Conservation (phyloP, 2,888 invertebrate genomes). For the Mesorhabditis sp. region DNA sequence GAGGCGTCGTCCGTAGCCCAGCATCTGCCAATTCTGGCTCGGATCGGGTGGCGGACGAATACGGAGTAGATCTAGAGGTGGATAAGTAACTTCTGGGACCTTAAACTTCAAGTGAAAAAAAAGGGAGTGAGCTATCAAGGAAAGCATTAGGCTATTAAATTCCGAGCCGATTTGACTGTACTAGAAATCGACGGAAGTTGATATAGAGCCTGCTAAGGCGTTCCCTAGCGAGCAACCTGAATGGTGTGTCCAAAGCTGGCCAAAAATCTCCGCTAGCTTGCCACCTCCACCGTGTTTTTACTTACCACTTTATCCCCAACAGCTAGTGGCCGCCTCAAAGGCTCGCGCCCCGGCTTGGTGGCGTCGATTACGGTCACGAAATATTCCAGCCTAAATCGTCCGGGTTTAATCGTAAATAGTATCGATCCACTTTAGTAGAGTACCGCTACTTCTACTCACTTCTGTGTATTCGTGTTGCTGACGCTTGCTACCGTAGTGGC, state of each 20-base stretch:
- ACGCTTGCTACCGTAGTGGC: conserved; percentile 29
- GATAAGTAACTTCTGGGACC: background rate
- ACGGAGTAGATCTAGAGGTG: conserved; percentile 38
- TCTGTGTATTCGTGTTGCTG: background rate
- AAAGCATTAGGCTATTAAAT: too few relatives aligned
- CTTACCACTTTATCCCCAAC: conserved; percentile 54
- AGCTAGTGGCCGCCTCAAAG: conserved; percentile 44
- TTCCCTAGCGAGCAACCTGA: too few relatives aligned
- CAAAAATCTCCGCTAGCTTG: too few relatives aligned
- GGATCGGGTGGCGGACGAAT: conserved; percentile 16
- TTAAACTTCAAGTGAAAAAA: conserved; percentile 7
- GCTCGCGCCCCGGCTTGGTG: conserved; percentile 36
- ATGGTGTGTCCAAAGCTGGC: too few relatives aligned
- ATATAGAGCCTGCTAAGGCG: too few relatives aligned
- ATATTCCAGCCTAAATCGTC: conserved; percentile 34
- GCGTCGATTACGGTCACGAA: conserved; percentile 50
- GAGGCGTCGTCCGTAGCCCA: conserved; percentile 54
- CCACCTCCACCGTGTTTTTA: conserved; percentile 3
- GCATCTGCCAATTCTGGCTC: conserved; percentile 47
- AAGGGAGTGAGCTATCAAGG: too few relatives aligned
- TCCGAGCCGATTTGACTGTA: too few relatives aligned
- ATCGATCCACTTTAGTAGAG: too few relatives aligned
- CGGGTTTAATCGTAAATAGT: background rate
- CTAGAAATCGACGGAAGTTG: too few relatives aligned
- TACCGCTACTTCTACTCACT: background rate